A percentile compares a stretch with the other conserved stretches of the same genome.
These are phyloP conservation scores for Hedychridium roseum DNA, from an alignment of 2,888 invertebrate species.

Conservation along the genomic window DNA sequence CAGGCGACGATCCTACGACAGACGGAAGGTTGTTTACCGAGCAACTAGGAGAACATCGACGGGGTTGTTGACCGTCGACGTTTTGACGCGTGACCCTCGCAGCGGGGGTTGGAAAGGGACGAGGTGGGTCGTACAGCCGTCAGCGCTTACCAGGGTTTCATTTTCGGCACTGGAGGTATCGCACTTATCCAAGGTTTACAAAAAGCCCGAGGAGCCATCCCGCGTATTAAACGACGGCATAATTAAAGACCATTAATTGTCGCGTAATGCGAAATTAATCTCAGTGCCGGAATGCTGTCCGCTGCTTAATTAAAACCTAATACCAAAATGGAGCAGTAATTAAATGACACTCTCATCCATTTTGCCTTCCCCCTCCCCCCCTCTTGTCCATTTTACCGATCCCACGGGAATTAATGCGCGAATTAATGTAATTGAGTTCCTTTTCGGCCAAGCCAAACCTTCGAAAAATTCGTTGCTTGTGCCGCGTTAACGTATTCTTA, in stretches of 20 bases:
- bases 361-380: too few relatives aligned
- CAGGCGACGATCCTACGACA: slow-evolving; percentile 14
- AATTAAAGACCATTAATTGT: too few relatives aligned
- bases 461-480: too few relatives aligned
- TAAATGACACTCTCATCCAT: too few relatives aligned
- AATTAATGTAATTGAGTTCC: too few relatives aligned
- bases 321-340: too few relatives aligned
- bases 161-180: slow-evolving; percentile 29
- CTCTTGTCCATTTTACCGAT: too few relatives aligned
- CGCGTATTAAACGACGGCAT: background rate
- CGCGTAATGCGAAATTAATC: background rate
- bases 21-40: slow-evolving; percentile 42
- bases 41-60: slow-evolving; percentile 41
- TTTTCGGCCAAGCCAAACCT: too few relatives aligned
- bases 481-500: too few relatives aligned
- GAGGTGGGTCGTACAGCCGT: slow-evolving; percentile 9
- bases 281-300: background rate
- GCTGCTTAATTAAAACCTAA: too few relatives aligned
- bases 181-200: slow-evolving; percentile 27
- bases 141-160: slow-evolving; percentile 25
- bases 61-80: slow-evolving; percentile 10
- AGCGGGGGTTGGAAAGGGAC: too few relatives aligned
- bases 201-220: slow-evolving; percentile 21
- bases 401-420: too few relatives aligned
- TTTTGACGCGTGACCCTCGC: slow-evolving; percentile 8